Evolutionary conservation across 2,888 invertebrate species (phyloP).

Genomic region (Melieria crassipennis): DNA sequence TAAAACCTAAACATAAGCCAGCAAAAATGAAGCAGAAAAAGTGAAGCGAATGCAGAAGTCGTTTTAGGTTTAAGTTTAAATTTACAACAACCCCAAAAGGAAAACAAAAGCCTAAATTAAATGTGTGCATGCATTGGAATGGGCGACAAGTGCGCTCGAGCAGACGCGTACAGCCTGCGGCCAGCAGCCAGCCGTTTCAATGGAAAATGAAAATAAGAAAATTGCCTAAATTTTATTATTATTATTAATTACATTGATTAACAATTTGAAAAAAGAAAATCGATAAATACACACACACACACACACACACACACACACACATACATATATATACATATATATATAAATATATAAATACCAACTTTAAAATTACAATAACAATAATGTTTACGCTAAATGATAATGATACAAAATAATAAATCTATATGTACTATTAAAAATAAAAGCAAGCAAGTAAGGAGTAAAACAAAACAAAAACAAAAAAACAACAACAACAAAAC

Average conservation of each 20-base stretch:
- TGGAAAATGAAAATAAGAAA: not conserved
- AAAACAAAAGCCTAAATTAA: too few relatives aligned
- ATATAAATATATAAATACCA: constrained; percentile 43
- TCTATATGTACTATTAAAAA: constrained; percentile 37
- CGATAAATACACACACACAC: constrained; percentile 26
- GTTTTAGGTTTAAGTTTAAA: too few relatives aligned
- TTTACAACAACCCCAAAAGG: too few relatives aligned
- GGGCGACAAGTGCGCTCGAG: too few relatives aligned
- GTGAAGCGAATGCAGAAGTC: too few relatives aligned
- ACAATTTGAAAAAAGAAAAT: not conserved
- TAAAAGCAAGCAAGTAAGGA: constrained; percentile 48
- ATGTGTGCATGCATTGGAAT: too few relatives aligned
- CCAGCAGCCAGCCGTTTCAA: too few relatives aligned
- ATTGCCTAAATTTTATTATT: not conserved
- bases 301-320: constrained; percentile 22
- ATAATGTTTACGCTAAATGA: constrained; percentile 20
- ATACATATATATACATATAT: constrained; percentile 32
- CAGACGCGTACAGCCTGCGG: too few relatives aligned
- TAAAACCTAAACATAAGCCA: too few relatives aligned
- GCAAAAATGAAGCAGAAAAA: too few relatives aligned
- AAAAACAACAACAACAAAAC: not conserved
- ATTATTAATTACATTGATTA: not conserved
- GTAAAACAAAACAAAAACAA: not conserved
- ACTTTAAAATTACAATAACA: constrained; percentile 24
- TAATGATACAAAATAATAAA: constrained; percentile 36